Percentiles rank a stretch among this genome's conserved stretches.
Conservation (phyloP, 2,888 invertebrate species). For the Caenorhabditis imperialis region DNA sequence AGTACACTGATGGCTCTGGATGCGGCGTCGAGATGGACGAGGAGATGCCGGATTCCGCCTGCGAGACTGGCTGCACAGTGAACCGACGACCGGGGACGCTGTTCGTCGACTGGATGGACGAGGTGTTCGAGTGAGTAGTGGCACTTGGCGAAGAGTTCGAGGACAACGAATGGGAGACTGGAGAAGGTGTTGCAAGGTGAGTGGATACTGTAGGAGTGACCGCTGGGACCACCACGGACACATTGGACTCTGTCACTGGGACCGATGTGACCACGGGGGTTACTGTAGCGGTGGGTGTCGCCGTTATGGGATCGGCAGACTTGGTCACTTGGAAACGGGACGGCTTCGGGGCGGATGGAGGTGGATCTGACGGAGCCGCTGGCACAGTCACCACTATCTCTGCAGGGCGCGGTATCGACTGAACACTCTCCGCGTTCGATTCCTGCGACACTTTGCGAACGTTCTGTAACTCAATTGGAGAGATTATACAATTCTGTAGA, state of each 20-base stretch:
- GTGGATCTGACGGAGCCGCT: conserved; percentile 5
- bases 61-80: conserved; percentile 58
- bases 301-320: conserved; percentile 38
- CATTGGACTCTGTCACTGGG: conserved; percentile 9
- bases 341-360: conserved; percentile 32
- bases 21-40: conserved; percentile 60
- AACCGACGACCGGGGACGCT: conserved; percentile 56
- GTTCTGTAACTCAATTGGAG: conserved; percentile 25
- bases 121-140: conserved; percentile 63
- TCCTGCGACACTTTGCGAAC: conserved; percentile 42
- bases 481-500: too few relatives aligned
- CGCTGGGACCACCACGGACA: conserved; percentile 30
- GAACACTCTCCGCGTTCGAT: conserved; percentile 39
- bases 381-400: conserved; percentile 39
- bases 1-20: conserved; percentile 11
- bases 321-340: conserved; percentile 61
- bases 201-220: conserved; percentile 20
- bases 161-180: conserved; percentile 55
- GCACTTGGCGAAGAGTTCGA: conserved; percentile 62
- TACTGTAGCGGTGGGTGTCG: conserved; percentile 24
- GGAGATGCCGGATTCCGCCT: conserved; percentile 60
- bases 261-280: conserved; percentile 17
- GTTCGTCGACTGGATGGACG: conserved; percentile 55
- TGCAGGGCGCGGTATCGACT: conserved; percentile 31
- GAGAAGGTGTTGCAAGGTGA: conserved; percentile 46